Percentiles rank a stretch among this genome's conserved stretches.
These are phyloP conservation scores for Drosophila watanabei DNA, from an alignment of 1,140 invertebrate species.

Conservation along the genomic window DNA sequence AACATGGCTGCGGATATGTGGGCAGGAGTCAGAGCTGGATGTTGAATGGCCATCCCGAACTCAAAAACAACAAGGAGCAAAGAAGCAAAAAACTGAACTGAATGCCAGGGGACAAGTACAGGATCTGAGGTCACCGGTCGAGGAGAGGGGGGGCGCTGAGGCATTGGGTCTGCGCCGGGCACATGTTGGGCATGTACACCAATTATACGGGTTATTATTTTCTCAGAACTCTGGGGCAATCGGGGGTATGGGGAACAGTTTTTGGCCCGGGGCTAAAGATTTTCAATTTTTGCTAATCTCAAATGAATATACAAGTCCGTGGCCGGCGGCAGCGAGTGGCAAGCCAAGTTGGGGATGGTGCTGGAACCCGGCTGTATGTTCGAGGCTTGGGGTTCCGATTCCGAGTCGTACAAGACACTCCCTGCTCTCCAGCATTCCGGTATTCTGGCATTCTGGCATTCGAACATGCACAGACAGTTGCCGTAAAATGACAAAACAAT, in stretches of 20 bases:
- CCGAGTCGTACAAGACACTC: conserved; percentile 40
- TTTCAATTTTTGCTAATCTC: conserved; percentile 83
- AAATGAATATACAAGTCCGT: conserved; percentile 74
- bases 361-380: background rate
- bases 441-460: conserved; percentile 20
- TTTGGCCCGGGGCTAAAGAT: conserved; percentile 60
- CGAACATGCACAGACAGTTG: conserved; percentile 45
- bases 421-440: conserved; percentile 9
- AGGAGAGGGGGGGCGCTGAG: background rate
- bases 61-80: conserved; percentile 35
- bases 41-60: background rate
- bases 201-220: conserved; percentile 83
- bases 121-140: conserved; percentile 7
- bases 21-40: conserved; percentile 16
- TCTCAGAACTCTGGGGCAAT: conserved; percentile 45
- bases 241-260: conserved; percentile 40
- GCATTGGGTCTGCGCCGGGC: conserved; percentile 33
- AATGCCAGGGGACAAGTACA: conserved; percentile 36
- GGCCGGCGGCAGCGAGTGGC: conserved; percentile 42
- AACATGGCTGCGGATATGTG: conserved; percentile 63
- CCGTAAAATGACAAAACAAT: conserved; percentile 81
- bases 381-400: background rate
- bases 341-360: conserved; percentile 43
- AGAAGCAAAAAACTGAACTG: conserved; percentile 18
- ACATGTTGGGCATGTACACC: conserved; percentile 72